Base-by-base conservation (phyloP, 23 tunicate genomes). In the Styela clava region DNA sequence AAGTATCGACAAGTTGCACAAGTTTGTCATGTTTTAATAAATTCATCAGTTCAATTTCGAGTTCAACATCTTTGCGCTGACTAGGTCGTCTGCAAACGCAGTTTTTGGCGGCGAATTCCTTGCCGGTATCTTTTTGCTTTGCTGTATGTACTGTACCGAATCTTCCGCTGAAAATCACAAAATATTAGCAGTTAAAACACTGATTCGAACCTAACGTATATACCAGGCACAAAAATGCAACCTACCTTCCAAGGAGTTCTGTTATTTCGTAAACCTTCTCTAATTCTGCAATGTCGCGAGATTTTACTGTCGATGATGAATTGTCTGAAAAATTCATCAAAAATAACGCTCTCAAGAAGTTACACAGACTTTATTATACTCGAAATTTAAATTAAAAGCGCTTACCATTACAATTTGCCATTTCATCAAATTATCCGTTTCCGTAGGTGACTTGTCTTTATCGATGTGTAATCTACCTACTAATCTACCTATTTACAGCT, bases 51-150 rank as follows among this genome's bases (percentile, higher is more conserved):
- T 74, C 92, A 18, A 95, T 82, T 74, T 95, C 99, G 34, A 72
- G 79, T 44, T 90, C 99, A 33, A 84, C 73, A 23, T 95, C 96
- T 68, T 95, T 90, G 23, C 92, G 82, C 68, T 90, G 96, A 69
- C 87, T 81, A 19, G 93, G 83, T 34, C 93, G 52, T 22, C 89
- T 74, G 79, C 89, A 93, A 2, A 83, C 79, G 78, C 89, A 87
- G 34, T 74, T 83, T 65, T 93, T 93, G 28, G 85, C 98, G 21
- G 98, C 98, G 69, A 84, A 93, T 69, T 79, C 74, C 28, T 81
- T 51, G 0, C 93, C 93, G 33, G 84, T 74, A 7, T 69, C 28
- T 34, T 80, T 88, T 20, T 93, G 83, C 35, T 67, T 83, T 26
- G 82, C 93, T 65, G 83, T 0, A 20, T 35, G 85, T 30, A 93